Conservation (phyloP, 2,797 vertebrate species). For the Sebastes alutus region DNA sequence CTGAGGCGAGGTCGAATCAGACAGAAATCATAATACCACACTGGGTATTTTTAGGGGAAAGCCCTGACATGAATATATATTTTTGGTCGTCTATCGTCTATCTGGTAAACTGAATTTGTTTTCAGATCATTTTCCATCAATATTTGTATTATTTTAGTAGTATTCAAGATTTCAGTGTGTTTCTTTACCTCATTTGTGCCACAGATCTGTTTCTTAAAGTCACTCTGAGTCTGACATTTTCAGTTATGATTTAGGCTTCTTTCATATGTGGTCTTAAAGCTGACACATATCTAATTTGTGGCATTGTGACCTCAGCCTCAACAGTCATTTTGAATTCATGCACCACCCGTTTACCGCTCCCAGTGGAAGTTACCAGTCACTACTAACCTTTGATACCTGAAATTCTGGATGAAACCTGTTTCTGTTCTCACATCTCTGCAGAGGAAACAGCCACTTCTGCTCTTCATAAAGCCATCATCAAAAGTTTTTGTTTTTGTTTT, state of each 20-base stretch:
- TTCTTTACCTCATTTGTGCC: background rate
- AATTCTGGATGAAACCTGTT: background rate
- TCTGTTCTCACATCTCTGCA: background rate
- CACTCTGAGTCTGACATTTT: background rate
- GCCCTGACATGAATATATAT: background rate
- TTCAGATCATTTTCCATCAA: too few species aligned
- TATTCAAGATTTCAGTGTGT: background rate
- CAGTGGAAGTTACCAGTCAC: background rate
- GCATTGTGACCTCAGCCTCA: background rate
- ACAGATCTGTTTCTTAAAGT: background rate
- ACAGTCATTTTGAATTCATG: slow-evolving; percentile 4
- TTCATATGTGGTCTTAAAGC: background rate
- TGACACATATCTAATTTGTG: background rate
- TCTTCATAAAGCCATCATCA: background rate
- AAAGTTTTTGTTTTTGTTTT: background rate
- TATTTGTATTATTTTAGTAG: background rate
- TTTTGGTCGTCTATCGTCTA: background rate
- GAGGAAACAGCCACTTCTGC: background rate
- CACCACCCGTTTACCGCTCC: background rate
- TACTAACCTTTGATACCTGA: background rate
- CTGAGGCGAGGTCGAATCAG: background rate
- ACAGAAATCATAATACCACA: background rate
- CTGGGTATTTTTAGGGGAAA: background rate
- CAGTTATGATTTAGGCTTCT: background rate
- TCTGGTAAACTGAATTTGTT: background rate